Conservation (phyloP, 2,113 vertebrate species). For the Brachypteracias leptosomus region DNA sequence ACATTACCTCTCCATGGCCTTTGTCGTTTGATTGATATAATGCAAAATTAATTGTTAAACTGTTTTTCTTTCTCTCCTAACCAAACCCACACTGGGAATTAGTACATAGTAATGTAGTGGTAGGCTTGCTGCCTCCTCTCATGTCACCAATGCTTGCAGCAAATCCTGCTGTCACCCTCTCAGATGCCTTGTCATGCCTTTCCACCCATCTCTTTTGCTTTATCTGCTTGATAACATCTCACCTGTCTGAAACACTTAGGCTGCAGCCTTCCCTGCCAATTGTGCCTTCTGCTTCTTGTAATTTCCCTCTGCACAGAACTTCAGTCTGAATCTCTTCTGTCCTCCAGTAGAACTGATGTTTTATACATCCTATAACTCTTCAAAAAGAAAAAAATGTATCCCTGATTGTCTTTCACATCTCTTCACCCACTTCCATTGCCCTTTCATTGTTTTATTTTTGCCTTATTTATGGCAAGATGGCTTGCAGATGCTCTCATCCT, state of each 20-base stretch:
- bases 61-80: not conserved
- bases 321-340: not conserved
- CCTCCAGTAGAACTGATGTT: not conserved
- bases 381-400: not conserved
- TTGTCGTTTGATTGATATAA: fast-evolving
- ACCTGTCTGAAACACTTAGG: not conserved
- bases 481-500: not conserved
- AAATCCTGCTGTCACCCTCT: not conserved
- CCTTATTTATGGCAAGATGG: slow-evolving; percentile 13
- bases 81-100: not conserved
- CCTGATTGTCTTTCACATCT: not conserved
- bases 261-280: not conserved
- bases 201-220: not conserved
- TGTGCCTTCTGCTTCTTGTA: not conserved
- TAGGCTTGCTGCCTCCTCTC: not conserved
- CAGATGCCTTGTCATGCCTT: not conserved
- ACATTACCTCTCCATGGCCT: not conserved
- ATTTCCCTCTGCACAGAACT: not conserved
- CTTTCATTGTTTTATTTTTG: not conserved
- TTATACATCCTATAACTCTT: not conserved
- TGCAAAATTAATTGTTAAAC: not conserved
- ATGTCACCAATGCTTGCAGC: not conserved
- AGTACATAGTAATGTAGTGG: not conserved
- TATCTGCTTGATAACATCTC: not conserved
- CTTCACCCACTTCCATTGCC: not conserved